Evolutionary conservation across 2,888 invertebrate genomes (phyloP), one percentile per base, ranked within the genome.

Genomic region (Stegophylla sp.): DNA sequence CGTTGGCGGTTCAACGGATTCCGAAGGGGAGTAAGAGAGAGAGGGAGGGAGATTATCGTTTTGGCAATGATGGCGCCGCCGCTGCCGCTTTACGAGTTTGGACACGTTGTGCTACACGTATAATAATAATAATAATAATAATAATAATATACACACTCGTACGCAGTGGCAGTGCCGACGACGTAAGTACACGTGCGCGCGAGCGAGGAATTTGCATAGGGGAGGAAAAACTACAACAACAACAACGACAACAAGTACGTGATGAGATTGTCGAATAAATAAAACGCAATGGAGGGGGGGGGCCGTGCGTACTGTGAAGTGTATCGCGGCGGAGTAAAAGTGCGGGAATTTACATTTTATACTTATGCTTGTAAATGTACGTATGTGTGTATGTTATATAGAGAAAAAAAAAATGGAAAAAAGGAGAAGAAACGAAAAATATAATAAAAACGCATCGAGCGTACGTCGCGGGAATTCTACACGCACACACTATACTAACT

Each of bases 181-280:
- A 34, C 34, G 34, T 20, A 12, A 2, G 2, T 10, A 12, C 9
- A 1, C 10, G 10, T 10, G 3, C 56, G 23, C 20, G 20, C 23
- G 23, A 20, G 12, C 15, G n/a, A 7, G 53, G 17, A 71, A 71
- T 56, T 28, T 43, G 28, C 69, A 51, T 26, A 20, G 12, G 26
- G 20, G 17, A 56, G 56, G 0, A 72, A 43, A 28, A 56, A 41
- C 20, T n/a, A n/a, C n/a, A n/a, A n/a, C n/a, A n/a, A n/a, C n/a
- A n/a, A n/a, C n/a, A n/a, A 41, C 20, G 20, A 72, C 41, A 41
- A 45, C 23, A 73, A 59, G 43, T 59, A 73, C 72, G 72, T 73
- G 72, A 73, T 73, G 56, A 59, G 72, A 73, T 73, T 73, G 56
- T n/a, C 43, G 72, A 73, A 59, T 59, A 59, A 59, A 71, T 71